Evolutionary conservation across 2,888 invertebrate species (phyloP), one percentile per base, ranked within the genome.

Genomic region (Ecdyonurus torrentis): DNA sequence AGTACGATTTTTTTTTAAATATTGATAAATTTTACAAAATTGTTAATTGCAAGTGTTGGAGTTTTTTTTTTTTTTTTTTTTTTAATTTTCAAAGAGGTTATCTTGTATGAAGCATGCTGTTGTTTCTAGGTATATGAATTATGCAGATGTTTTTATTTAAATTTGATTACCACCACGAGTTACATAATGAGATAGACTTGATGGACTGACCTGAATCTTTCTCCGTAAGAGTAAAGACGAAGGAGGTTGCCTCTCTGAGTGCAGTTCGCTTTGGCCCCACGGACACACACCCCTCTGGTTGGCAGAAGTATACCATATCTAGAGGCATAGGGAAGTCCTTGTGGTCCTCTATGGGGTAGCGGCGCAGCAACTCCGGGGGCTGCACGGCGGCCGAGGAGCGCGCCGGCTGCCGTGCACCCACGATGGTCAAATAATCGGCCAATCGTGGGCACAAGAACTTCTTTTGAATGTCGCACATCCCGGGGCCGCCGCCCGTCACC

Each of bases 281-380:
- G 66, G 87, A 90, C 66, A 88, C 88, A 75, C 98, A 99, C 63
- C 99, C 99, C 77, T 99, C 99, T 1, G 99, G 99, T 76, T 99
- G 99, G 73, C 99, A 99, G 78, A 99, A 99, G 77, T 95, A 98
- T 24, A 98, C 96, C 85, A 99, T 97, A 76, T 99, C 99, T 72
- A 94, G 80, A 0, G 99, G 97, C 70, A 99, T 79, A 0, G 93
- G 91, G 75, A 99, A 99, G 77, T 99, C 99, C 73, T 89, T 86
- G 78, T 97, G 97, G 77, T 97, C 94, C 69, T 92, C 90, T 23
- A 92, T 82, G 1, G 97, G 97, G 75, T 96, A 98, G n/a, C 94
- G 85, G 22, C 97, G 85, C 63, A 98, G 79, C 62, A 99, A 79
- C 76, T 98, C 96, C 18, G 98, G 98, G 15, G 91, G 87, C 87